phyloP scores from a whole-genome alignment of 2,113 vertebrate genomes.

The Podocnemis expansa region DNA sequence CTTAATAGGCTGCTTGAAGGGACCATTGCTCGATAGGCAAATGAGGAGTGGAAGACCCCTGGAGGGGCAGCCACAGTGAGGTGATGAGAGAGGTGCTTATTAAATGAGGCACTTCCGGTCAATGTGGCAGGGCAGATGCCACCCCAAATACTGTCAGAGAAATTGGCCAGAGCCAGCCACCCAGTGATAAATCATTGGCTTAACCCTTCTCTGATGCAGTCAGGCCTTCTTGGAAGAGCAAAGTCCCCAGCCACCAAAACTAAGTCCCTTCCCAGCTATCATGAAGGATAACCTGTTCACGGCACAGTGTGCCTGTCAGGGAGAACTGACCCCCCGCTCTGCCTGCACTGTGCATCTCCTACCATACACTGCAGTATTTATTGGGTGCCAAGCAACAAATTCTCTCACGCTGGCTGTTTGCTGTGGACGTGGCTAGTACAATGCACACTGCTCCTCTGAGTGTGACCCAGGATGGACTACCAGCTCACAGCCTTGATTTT shows the following conservation, averaged over 20 bases:
- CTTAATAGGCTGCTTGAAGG: not conserved
- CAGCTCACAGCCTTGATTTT: not conserved
- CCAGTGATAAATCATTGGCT: accelerated
- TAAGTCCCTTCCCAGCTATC: accelerated
- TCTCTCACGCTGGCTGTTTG: too few species aligned
- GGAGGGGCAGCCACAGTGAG: not conserved
- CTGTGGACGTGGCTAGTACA: not conserved
- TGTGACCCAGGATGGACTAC: not conserved
- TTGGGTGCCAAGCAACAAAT: not conserved
- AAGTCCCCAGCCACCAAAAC: not conserved
- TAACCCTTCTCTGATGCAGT: accelerated
- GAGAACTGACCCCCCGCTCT: accelerated
- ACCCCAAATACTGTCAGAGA: accelerated
- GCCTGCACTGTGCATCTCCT: not conserved
- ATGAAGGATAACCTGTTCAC: not conserved
- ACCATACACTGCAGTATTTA: not conserved
- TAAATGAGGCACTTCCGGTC: not conserved
- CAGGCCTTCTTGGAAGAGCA: not conserved
- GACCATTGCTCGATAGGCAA: not conserved
- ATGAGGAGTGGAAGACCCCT: accelerated
- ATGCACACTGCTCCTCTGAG: not conserved
- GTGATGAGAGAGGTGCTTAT: not conserved
- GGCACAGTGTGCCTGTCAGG: not conserved
- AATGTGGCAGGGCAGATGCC: not conserved
- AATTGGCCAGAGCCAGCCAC: not conserved